Percentiles rank a stretch among this genome's conserved stretches.
Conservation (phyloP, 2,797 vertebrate genomes). For the Sebastes goodei region DNA sequence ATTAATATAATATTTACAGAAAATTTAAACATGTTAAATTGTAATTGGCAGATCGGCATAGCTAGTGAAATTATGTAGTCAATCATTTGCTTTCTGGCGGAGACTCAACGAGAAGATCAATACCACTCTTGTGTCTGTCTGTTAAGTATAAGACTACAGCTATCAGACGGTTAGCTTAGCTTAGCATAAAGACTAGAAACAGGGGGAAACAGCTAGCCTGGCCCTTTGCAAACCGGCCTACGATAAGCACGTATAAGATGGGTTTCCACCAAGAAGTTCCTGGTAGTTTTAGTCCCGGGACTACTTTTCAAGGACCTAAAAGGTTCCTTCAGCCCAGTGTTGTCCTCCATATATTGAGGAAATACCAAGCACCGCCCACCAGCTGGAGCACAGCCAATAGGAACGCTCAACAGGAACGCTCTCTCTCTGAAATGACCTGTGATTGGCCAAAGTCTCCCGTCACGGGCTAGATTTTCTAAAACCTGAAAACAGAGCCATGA, state of each 20-base stretch:
- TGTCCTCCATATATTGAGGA: too few relatives aligned
- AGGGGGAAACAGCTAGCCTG: neutral
- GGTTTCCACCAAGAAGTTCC: too few relatives aligned
- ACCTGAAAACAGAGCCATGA: too few relatives aligned
- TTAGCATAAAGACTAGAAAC: neutral
- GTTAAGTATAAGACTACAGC: neutral
- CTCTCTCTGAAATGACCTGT: too few relatives aligned
- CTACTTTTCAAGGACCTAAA: too few relatives aligned
- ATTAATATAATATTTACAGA: neutral
- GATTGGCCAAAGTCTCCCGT: too few relatives aligned
- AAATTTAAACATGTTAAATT: neutral
- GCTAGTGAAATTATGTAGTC: neutral
- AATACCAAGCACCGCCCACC: too few relatives aligned
- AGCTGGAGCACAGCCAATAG: too few relatives aligned
- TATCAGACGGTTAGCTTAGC: fast-evolving
- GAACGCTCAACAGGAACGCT: too few relatives aligned
- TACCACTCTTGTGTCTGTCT: neutral
- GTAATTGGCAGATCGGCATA: neutral
- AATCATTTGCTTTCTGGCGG: neutral
- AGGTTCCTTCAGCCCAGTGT: too few relatives aligned
- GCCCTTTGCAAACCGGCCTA: neutral
- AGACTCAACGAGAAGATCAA: fast-evolving
- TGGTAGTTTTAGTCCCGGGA: too few relatives aligned
- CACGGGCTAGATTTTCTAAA: fast-evolving
- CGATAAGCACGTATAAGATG: too few relatives aligned